Percentiles rank a stretch among this genome's conserved stretches.
These are phyloP conservation scores for Arbacia lixula DNA, from an alignment of 53 echinoderm and acorn worm genomes.

Conservation along the genomic window DNA sequence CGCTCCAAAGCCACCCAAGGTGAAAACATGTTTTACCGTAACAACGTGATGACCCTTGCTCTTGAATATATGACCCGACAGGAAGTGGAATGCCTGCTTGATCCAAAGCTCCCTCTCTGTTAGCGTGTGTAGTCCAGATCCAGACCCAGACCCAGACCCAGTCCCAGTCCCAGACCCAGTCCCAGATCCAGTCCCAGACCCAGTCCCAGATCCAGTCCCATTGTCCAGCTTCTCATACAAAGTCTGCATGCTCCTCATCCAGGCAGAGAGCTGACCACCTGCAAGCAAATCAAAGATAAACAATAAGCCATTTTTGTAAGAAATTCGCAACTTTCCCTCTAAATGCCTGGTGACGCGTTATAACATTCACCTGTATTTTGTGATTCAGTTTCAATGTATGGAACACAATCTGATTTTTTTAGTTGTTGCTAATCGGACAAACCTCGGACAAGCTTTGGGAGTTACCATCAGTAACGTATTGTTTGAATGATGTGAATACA, in stretches of 20 bases:
- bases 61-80: conserved; percentile 17
- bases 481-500: too few species aligned
- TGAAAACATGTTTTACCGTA: too few species aligned
- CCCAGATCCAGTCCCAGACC: neutral
- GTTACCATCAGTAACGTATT: too few species aligned
- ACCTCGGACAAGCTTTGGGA: too few species aligned
- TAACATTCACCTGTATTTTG: neutral
- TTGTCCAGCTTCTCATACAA: conserved; percentile 32
- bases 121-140: neutral
- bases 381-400: neutral
- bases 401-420: too few species aligned
- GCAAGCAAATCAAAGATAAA: neutral
- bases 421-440: too few species aligned
- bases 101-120: conserved; percentile 39
- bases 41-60: neutral
- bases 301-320: too few species aligned
- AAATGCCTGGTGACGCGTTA: neutral
- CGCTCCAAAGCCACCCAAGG: too few species aligned
- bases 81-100: neutral
- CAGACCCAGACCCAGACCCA: neutral
- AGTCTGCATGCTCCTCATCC: conserved; percentile 25
- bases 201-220: neutral
- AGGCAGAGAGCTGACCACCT: conserved; percentile 1
- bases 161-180: neutral
- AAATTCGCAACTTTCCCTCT: too few species aligned